Base-by-base conservation (phyloP, 2,888 invertebrate genomes). In the Teleogryllus oceanicus region DNA sequence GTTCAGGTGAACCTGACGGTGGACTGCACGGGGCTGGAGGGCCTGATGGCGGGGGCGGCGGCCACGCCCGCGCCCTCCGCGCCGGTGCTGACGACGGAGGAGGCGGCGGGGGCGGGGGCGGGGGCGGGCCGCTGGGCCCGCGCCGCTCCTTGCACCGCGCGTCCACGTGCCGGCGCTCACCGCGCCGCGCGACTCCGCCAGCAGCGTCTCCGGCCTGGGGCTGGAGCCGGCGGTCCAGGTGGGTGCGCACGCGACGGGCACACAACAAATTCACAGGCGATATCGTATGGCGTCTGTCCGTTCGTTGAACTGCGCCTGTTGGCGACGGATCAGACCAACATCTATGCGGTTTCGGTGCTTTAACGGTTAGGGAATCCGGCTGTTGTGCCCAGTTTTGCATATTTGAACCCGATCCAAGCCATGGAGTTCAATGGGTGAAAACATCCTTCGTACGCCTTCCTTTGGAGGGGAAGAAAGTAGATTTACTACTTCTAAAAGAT, bases 1-100 rank as follows among this genome's bases (percentile, higher is more conserved):
- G 79, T 78, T 1, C 83, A 87, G 87, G 86, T 87, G 80, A 87
- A 87, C 83, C 84, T 87, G 80, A 87, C 87, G 16, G 85, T 87
- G 77, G 87, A 87, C 83, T 87, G 86, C 82, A 85, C 84, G 76
- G 83, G 82, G 11, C 75, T 82, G 4, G 82, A 75, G 11, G 76
- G 12, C 18, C 74, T 49, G 24, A 37, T 37, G 18, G 77, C 80
- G 78, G 80, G 80, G 24, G 83, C 83, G 18, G 83, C 82, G 13
- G 80, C 81, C n/a, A 82, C 83, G 78, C 49, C 80, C 78, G 24
- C 77, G 37, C n/a, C n/a, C 49, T n/a, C 77, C 16, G 50, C 37
- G 11, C 18, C 49, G 24, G 77, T 49, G 20, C 80, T 12, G 78
- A 78, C 37, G 78, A 76, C 75, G 24, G 81, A 76, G 49, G 74